phyloP scores from a whole-genome alignment of 2,888 invertebrate genomes.

The Lamellibrachia satsuma region DNA sequence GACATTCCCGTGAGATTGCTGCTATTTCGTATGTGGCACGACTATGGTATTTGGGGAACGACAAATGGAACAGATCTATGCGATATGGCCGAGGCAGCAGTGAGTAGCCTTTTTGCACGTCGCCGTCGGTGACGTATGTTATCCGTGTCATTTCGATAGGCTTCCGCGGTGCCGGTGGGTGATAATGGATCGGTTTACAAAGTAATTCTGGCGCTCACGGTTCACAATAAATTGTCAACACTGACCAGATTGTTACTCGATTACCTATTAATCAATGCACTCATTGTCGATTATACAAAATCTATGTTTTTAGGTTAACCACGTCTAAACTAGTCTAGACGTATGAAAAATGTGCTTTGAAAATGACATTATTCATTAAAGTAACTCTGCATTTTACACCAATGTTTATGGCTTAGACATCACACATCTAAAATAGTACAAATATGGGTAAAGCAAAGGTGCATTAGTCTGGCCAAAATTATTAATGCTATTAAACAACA shows the following conservation, averaged over 20 bases:
- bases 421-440: too few relatives aligned
- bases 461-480: too few relatives aligned
- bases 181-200: not conserved
- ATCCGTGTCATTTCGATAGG: not conserved
- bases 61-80: not conserved
- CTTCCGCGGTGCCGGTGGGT: not conserved
- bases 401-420: too few relatives aligned
- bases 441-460: too few relatives aligned
- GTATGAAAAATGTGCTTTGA: too few relatives aligned
- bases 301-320: too few relatives aligned
- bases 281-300: too few relatives aligned
- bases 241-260: not conserved
- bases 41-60: not conserved
- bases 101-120: not conserved
- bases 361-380: too few relatives aligned
- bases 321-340: too few relatives aligned
- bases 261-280: not conserved
- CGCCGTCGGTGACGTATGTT: not conserved
- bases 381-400: too few relatives aligned
- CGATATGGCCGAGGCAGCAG: not conserved
- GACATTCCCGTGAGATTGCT: constrained; percentile 2
- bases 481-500: too few relatives aligned
- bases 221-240: not conserved
- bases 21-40: not conserved
- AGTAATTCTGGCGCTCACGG: not conserved